A percentile compares a stretch with the other conserved stretches of the same genome.
Conservation (phyloP, 2,797 vertebrate genomes). For the Sebastiscus albofasciatus region DNA sequence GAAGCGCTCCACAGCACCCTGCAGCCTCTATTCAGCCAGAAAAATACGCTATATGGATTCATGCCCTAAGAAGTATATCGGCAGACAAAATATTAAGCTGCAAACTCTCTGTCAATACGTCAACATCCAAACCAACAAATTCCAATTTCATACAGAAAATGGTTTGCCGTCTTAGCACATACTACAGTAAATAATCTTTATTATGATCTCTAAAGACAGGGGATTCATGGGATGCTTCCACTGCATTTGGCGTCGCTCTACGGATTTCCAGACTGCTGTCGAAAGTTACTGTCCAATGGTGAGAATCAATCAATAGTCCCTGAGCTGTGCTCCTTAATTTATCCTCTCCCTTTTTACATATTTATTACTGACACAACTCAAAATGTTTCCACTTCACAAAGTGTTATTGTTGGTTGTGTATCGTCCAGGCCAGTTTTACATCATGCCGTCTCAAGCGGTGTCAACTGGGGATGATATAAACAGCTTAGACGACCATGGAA, state of each 20-base stretch:
- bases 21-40: too few species aligned
- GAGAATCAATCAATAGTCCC: constrained; percentile 4
- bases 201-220: constrained; percentile 81
- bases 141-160: not conserved
- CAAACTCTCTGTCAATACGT: not conserved
- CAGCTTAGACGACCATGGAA: constrained; percentile 89
- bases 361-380: not conserved
- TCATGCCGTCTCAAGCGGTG: constrained; percentile 87
- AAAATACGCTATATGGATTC: too few species aligned
- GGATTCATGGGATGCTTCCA: constrained; percentile 94
- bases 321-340: not conserved
- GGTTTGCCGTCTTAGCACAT: not conserved
- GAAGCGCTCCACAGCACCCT: too few species aligned
- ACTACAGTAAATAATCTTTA: not conserved
- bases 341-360: not conserved
- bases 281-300: constrained; percentile 96
- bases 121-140: not conserved
- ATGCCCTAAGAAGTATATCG: not conserved
- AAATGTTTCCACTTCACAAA: not conserved
- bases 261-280: constrained; percentile 96
- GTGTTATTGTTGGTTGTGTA: not conserved
- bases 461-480: constrained; percentile 93
- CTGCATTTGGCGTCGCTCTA: constrained; percentile 93
- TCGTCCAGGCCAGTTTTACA: constrained; percentile 92
- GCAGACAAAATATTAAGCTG: not conserved